Evolutionary conservation across 1,140 invertebrate genomes (phyloP).

Genomic region (Bombus pyrosoma): DNA sequence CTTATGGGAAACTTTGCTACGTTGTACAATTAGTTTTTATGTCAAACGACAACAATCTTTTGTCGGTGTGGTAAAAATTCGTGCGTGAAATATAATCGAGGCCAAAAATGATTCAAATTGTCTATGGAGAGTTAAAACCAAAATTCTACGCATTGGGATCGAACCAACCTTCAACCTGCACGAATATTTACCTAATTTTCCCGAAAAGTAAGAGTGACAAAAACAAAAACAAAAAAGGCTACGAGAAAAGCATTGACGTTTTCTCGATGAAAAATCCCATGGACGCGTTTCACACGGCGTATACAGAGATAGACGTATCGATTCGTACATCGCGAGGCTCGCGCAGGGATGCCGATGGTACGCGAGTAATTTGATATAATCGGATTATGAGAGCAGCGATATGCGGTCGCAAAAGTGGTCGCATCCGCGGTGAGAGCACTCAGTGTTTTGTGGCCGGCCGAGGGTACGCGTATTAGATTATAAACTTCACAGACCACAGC

Average conservation of each 20-base stretch:
- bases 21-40: no score
- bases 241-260: not conserved
- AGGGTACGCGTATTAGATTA: conserved; percentile 79
- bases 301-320: conserved; percentile 46
- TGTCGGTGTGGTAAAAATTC: no score
- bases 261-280: conserved; percentile 49
- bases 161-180: no score
- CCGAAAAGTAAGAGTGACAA: not conserved
- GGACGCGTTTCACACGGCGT: conserved; percentile 24
- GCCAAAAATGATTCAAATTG: no score
- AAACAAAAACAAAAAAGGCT: not conserved
- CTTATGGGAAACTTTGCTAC: no score
- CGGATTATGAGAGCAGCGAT: conserved; percentile 77
- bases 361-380: conserved; percentile 80
- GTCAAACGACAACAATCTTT: no score
- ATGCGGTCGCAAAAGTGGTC: conserved; percentile 77
- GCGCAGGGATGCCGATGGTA: conserved; percentile 61
- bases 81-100: no score
- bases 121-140: no score
- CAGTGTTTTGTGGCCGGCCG: conserved; percentile 73
- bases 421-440: conserved; percentile 77
- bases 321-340: conserved; percentile 55
- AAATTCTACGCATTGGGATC: no score
- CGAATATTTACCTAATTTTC: no score
- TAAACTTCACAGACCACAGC: conserved; percentile 79